These are phyloP conservation scores for Ibycter americanus DNA, from an alignment of 2,797 vertebrate species.

Conservation along the genomic window DNA sequence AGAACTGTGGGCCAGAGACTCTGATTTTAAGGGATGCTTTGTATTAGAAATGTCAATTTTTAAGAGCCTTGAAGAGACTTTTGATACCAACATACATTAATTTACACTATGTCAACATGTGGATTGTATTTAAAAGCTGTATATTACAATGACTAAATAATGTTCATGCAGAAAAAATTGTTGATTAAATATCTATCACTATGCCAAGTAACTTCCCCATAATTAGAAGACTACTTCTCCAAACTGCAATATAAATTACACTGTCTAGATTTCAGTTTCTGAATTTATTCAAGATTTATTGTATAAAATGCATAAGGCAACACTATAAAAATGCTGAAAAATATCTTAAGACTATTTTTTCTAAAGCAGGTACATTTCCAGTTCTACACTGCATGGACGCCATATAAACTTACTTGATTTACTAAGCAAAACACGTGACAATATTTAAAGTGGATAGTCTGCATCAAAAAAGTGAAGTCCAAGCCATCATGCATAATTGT, in stretches of 20 bases:
- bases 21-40: neutral
- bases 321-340: neutral
- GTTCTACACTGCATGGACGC: neutral
- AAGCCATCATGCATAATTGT: fast-evolving
- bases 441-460: neutral
- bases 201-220: neutral
- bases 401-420: neutral
- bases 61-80: neutral
- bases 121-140: neutral
- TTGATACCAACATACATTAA: neutral
- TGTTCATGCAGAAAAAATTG: neutral
- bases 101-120: neutral
- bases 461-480: neutral
- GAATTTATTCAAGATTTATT: neutral
- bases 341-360: neutral
- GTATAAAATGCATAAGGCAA: neutral
- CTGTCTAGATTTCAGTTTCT: neutral
- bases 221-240: neutral
- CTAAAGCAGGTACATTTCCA: neutral
- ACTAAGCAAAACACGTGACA: neutral
- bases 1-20: neutral
- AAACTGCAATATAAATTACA: neutral
- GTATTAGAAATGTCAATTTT: neutral
- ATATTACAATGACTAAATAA: neutral
- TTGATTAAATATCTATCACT: neutral